Evolutionary conservation across 2,797 vertebrate genomes (phyloP).

Genomic region (Coilia nasus): DNA sequence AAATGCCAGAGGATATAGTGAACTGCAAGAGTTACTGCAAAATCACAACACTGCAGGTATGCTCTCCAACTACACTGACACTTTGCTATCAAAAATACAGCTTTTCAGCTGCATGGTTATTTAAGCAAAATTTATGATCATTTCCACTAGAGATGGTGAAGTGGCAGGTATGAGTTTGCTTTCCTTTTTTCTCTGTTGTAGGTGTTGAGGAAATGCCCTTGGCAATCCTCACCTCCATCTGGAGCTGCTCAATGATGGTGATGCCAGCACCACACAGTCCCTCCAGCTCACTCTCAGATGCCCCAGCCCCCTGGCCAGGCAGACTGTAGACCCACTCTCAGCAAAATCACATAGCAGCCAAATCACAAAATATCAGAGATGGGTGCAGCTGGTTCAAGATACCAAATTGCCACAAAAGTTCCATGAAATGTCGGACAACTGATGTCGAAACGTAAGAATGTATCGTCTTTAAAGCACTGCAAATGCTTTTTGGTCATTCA

Average conservation of each 20-base stretch:
- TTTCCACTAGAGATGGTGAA: not conserved
- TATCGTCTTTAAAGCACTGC: not conserved
- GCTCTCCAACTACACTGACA: not conserved
- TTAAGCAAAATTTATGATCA: not conserved
- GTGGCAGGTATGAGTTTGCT: not conserved
- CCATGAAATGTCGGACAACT: not conserved
- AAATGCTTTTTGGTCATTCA: not conserved
- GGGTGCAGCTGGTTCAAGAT: not conserved
- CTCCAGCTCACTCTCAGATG: not conserved
- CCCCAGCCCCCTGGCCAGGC: not conserved
- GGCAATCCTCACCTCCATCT: slow-evolving; percentile 1
- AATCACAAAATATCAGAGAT: not conserved
- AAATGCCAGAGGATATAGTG: not conserved
- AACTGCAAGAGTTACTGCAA: not conserved
- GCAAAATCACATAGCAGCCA: not conserved
- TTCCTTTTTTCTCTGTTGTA: not conserved
- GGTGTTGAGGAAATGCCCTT: not conserved
- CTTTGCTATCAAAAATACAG: not conserved
- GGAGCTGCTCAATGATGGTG: not conserved
- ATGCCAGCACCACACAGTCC: not conserved
- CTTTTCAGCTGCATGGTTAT: not conserved
- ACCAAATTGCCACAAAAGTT: not conserved
- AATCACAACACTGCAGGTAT: not conserved
- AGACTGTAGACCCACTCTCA: not conserved
- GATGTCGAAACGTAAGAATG: not conserved